These are phyloP conservation scores for Rhorus exstirpatorius DNA, from an alignment of 2,888 invertebrate species.

Conservation along the genomic window DNA sequence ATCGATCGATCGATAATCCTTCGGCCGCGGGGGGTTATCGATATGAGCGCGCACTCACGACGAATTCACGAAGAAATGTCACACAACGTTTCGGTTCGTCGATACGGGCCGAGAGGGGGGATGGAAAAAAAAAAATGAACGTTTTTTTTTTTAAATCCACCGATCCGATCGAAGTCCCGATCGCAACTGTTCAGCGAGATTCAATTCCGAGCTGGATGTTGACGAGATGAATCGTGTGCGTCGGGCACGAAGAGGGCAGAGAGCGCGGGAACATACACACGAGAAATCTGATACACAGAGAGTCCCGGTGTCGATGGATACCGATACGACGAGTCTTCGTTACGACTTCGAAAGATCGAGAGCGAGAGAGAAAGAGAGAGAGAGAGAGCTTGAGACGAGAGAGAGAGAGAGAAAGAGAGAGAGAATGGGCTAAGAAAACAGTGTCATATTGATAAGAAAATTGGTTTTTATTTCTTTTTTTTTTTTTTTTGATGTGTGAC, in stretches of 20 bases:
- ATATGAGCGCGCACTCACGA: too few relatives aligned
- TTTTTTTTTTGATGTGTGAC: conserved; percentile 25
- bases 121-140: not conserved
- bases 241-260: conserved; percentile 51
- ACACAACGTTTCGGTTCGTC: too few relatives aligned
- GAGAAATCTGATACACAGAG: conserved; percentile 62
- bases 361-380: conserved; percentile 17
- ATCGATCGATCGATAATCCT: conserved; percentile 17
- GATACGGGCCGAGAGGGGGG: too few relatives aligned
- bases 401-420: not conserved
- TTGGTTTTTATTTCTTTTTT: not conserved
- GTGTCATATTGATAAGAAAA: not conserved
- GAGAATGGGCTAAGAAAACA: conserved; percentile 4
- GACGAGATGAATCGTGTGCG: conserved; percentile 37
- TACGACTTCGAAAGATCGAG: conserved; percentile 32
- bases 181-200: conserved; percentile 54
- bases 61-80: too few relatives aligned
- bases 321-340: conserved; percentile 41
- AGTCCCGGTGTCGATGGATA: conserved; percentile 29
- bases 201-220: conserved; percentile 56
- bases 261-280: conserved; percentile 65
- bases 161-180: conserved; percentile 61
- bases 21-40: not conserved
- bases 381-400: not conserved
- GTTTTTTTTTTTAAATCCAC: conserved; percentile 42